Conservation (phyloP, 2,113 vertebrate species). For the Pituophis catenifer region DNA sequence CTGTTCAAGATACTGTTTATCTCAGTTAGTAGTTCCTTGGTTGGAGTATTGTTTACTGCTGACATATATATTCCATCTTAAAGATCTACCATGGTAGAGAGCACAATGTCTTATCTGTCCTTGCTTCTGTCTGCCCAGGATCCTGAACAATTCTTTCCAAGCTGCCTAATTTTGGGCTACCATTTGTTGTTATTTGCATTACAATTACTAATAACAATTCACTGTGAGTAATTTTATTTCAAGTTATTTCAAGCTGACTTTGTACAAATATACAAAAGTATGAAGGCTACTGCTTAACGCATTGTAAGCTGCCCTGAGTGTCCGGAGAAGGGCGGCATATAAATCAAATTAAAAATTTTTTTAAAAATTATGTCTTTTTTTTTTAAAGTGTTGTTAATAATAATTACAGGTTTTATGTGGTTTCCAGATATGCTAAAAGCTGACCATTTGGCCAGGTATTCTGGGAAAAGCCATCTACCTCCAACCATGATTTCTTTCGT, state of each 20-base stretch:
- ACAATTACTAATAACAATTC: not conserved
- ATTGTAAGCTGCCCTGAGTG: too few relatives aligned
- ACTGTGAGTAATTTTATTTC: not conserved
- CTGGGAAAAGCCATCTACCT: not conserved
- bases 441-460: not conserved
- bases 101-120: not conserved
- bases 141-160: not conserved
- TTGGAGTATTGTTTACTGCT: not conserved
- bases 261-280: too few relatives aligned
- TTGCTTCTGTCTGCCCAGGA: not conserved
- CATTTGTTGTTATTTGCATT: not conserved
- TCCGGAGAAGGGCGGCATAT: too few relatives aligned
- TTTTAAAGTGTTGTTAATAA: not conserved
- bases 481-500: constrained; percentile 5
- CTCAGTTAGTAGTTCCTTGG: too few relatives aligned
- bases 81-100: not conserved
- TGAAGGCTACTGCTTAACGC: too few relatives aligned
- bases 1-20: too few relatives aligned
- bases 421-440: not conserved
- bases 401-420: not conserved
- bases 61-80: not conserved
- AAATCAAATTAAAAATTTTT: too few relatives aligned
- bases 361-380: not conserved
- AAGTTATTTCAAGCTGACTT: not conserved
- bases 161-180: not conserved